Conservation (phyloP, 1,140 invertebrate genomes). For the Drosophila eugracilis region DNA sequence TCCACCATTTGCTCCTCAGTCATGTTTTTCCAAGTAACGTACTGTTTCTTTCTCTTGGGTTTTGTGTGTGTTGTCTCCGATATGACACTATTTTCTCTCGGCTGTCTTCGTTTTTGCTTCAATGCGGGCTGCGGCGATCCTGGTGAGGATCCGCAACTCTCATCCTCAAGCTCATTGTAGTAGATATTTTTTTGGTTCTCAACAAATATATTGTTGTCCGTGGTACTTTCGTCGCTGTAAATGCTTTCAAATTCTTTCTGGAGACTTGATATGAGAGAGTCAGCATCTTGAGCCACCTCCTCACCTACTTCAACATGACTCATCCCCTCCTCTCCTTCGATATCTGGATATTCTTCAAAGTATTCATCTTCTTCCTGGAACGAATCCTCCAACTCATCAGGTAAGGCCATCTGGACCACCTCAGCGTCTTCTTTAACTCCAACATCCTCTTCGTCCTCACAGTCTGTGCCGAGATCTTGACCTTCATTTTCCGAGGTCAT, state of each 20-base stretch:
- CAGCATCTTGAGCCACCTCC: constrained; percentile 20
- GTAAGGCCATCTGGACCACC: neutral
- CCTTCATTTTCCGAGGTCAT: neutral
- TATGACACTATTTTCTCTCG: neutral
- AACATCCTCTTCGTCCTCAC: constrained; percentile 1
- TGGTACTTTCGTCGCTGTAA: constrained; percentile 22
- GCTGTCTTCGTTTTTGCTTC: neutral
- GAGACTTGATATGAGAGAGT: constrained; percentile 16
- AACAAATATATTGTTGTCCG: constrained; percentile 7
- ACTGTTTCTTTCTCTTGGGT: constrained; percentile 39
- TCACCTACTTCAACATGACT: constrained; percentile 1
- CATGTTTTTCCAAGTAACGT: constrained; percentile 63
- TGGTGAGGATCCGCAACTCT: neutral
- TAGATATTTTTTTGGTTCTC: neutral
- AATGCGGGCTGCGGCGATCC: neutral
- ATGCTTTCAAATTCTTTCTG: constrained; percentile 40
- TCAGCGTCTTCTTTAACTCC: constrained; percentile 5
- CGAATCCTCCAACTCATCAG: neutral
- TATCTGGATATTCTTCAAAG: constrained; percentile 2
- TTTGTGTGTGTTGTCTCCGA: neutral
- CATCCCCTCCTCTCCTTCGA: neutral
- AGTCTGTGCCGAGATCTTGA: neutral
- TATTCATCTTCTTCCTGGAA: constrained; percentile 1
- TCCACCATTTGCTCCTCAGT: constrained; percentile 57
- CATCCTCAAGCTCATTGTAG: neutral